Conservation (phyloP, 2,797 vertebrate species). For the Aulostomus chinensis region DNA sequence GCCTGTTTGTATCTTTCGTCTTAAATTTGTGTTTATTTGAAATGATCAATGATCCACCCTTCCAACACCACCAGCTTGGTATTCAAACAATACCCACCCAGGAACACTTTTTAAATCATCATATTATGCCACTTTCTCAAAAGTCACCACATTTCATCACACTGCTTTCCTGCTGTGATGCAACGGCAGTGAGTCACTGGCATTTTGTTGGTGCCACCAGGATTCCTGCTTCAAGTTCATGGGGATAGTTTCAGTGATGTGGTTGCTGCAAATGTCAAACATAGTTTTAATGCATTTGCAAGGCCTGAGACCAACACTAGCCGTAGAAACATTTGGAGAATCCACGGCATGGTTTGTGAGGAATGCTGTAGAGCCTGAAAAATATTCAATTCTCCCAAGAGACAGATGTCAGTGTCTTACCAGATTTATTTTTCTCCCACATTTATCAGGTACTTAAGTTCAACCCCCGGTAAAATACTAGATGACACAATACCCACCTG, state of each 20-base stretch:
- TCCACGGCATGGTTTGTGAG: not conserved
- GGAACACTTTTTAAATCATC: not conserved
- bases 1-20: too few relatives aligned
- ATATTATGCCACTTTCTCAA: slow-evolving; percentile 17
- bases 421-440: not conserved
- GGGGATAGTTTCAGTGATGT: slow-evolving; percentile 24
- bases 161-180: slow-evolving; percentile 14
- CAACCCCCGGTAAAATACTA: slow-evolving; percentile 24
- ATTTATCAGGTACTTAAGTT: slow-evolving; percentile 23
- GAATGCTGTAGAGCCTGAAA: not conserved
- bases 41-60: too few relatives aligned
- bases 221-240: slow-evolving; percentile 5
- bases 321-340: not conserved
- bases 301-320: slow-evolving; percentile 10
- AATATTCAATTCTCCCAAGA: slow-evolving; percentile 1
- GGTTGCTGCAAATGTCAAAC: slow-evolving; percentile 11
- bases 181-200: slow-evolving; percentile 26
- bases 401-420: not conserved
- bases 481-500: slow-evolving; percentile 22
- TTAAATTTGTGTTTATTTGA: too few relatives aligned
- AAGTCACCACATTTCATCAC: slow-evolving; percentile 43
- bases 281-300: slow-evolving; percentile 25
- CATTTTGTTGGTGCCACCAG: not conserved
- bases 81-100: not conserved
- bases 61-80: too few relatives aligned